Base-by-base conservation (phyloP, 2,797 vertebrate genomes). In the Buphagus erythrorhynchus region DNA sequence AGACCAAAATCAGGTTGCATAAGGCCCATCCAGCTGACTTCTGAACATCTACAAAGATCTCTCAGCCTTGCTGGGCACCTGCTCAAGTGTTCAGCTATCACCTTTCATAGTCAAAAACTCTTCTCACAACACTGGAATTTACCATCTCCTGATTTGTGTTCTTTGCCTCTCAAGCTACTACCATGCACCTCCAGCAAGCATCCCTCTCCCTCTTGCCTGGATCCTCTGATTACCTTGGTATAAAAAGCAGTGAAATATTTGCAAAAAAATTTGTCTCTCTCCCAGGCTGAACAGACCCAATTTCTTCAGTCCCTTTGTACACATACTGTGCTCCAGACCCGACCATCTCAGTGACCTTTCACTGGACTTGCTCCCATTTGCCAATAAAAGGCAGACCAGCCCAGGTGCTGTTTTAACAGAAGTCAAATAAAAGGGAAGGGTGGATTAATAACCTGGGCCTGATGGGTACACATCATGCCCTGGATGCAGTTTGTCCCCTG, bases 361-460 rank as follows among this genome's bases (percentile, higher is more conserved):
- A 46, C 0, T 69, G 55, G 22, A 55, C 25, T 67, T 74, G 40
- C 13, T 86, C 24, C n/a, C 8, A 0, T 9, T 35, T 13, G 6
- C 25, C 48, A 86, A 3, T 16, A 59, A 71, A 25, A 12, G 13
- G 21, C 18, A 61, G 6, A 91, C 2, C 19, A 84, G 25, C 7
- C 2, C 17, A 84, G 22, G 7, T 31, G 5, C 25, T 52, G 26
- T 42, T 38, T 49, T 46, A 66, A 62, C 5, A 61, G 65, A 71
- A 54, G 10, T 14, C 28, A 80, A 31, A 55, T 54, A 73, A 45
- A 86, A 36, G 11, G 26, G 38, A 92, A 54, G 16, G 12, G 38
- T 9, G 15, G 18, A 72, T 48, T n/a, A n/a, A 13, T 48, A 69
- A 4, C 17, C 5, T 33, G 8, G 16, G 36, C 9, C 31, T 58